Conservation (phyloP, 64 coral and sea anemone species). For the Porites lutea region DNA sequence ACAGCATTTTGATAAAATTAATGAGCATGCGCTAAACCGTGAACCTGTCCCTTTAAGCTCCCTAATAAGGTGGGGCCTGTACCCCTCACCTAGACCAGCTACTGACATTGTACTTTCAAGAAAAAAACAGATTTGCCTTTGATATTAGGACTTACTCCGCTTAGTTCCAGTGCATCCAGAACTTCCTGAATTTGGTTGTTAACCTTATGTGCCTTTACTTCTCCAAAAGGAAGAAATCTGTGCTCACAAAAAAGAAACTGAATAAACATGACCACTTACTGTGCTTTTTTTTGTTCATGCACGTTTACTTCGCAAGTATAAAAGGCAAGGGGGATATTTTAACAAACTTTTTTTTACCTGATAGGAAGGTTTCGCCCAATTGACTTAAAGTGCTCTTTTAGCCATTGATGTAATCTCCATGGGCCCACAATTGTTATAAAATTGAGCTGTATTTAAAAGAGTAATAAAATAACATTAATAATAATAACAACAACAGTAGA, state of each 20-base stretch:
- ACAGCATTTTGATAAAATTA: too few species aligned
- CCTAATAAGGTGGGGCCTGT: too few species aligned
- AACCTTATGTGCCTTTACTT: neutral
- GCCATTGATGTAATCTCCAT: constrained; percentile 3
- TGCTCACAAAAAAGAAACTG: neutral
- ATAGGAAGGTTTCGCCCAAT: neutral
- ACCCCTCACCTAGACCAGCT: too few species aligned
- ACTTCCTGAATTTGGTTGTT: constrained; percentile 3
- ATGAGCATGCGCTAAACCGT: too few species aligned
- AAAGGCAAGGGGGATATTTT: too few species aligned
- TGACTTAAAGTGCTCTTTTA: neutral
- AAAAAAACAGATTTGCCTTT: neutral
- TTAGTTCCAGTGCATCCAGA: constrained; percentile 2
- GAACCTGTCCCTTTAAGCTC: too few species aligned
- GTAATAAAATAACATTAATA: too few species aligned
- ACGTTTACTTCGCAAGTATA: too few species aligned
- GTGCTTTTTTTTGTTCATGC: too few species aligned
- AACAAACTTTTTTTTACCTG: neutral
- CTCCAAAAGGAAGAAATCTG: constrained; percentile 22
- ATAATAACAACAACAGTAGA: too few species aligned
- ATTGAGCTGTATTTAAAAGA: neutral
- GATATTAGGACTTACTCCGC: neutral
- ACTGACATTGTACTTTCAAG: too few species aligned
- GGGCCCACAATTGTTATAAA: neutral
- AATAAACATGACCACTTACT: neutral